Percentiles rank a stretch among this genome's conserved stretches.
These are phyloP conservation scores for Lasioglossum vierecki DNA, from an alignment of 2,888 invertebrate genomes.

Conservation along the genomic window DNA sequence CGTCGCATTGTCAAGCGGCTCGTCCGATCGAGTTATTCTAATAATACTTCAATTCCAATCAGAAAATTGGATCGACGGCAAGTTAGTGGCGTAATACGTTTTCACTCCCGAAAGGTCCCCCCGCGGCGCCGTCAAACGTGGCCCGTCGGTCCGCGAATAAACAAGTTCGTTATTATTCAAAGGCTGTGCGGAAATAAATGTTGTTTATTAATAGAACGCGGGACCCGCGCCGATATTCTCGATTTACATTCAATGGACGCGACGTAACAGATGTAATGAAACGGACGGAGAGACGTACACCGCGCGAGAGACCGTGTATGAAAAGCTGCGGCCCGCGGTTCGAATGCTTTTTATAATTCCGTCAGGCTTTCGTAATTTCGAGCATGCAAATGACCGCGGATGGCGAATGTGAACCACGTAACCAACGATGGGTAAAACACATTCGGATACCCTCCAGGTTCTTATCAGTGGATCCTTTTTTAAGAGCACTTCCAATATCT, in stretches of 20 bases:
- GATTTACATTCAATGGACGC: conserved; percentile 25
- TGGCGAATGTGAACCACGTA: not conserved
- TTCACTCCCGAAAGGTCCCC: not conserved
- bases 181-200: conserved; percentile 8
- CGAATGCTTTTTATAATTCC: conserved; percentile 39
- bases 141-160: not conserved
- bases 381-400: conserved; percentile 37
- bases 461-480: not conserved
- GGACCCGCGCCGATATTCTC: not conserved
- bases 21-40: not conserved
- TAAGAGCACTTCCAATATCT: not conserved
- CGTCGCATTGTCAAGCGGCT: not conserved
- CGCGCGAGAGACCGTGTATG: not conserved
- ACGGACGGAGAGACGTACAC: not conserved
- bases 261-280: conserved; percentile 32
- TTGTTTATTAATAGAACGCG: conserved; percentile 22
- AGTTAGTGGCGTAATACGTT: not conserved
- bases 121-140: not conserved
- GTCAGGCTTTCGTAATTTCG: conserved; percentile 39
- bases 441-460: not conserved
- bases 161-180: conserved; percentile 17
- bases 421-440: conserved; percentile 13
- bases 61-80: not conserved
- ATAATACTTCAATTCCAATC: not conserved
- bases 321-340: conserved; percentile 21